Percentiles rank a stretch among this genome's conserved stretches.
Evolutionary conservation across 2,888 invertebrate genomes (phyloP).

Genomic region (Mystacides longicornis): DNA sequence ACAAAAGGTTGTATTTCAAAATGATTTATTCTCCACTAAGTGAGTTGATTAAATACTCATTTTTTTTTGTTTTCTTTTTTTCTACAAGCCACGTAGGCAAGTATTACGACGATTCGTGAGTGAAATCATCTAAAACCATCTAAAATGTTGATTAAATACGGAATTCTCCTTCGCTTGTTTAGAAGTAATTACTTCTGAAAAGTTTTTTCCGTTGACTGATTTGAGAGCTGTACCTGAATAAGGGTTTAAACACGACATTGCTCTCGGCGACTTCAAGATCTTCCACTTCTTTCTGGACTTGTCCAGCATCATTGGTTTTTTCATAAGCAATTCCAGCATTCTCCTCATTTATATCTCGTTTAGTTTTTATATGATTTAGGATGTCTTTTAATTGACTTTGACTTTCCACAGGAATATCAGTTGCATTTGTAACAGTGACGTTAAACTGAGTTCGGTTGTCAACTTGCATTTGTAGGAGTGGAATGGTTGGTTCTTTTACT

Average conservation of each 20-base stretch:
- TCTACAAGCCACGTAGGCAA: too few relatives aligned
- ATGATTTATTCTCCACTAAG: too few relatives aligned
- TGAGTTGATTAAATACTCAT: too few relatives aligned
- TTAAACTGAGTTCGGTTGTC: conserved; percentile 8
- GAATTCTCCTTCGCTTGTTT: too few relatives aligned
- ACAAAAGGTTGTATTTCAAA: too few relatives aligned
- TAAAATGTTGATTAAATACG: too few relatives aligned
- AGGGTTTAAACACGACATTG: conserved; percentile 21
- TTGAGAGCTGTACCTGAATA: conserved; percentile 24
- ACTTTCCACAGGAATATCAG: background rate
- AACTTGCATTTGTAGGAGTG: conserved; percentile 3
- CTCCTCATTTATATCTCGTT: background rate
- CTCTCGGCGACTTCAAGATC: conserved; percentile 24
- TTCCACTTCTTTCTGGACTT: background rate
- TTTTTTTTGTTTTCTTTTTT: too few relatives aligned
- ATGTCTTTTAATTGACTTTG: conserved; percentile 6
- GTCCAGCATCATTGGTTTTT: background rate
- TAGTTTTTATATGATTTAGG: background rate
- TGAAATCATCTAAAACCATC: too few relatives aligned
- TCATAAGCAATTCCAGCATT: background rate
- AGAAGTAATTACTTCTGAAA: conserved; percentile 2
- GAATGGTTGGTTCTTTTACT: background rate
- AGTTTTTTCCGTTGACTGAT: conserved; percentile 18
- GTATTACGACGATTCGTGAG: too few relatives aligned
- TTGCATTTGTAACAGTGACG: background rate